Conservation (phyloP, 2,797 vertebrate species). For the Lophius americanus region DNA sequence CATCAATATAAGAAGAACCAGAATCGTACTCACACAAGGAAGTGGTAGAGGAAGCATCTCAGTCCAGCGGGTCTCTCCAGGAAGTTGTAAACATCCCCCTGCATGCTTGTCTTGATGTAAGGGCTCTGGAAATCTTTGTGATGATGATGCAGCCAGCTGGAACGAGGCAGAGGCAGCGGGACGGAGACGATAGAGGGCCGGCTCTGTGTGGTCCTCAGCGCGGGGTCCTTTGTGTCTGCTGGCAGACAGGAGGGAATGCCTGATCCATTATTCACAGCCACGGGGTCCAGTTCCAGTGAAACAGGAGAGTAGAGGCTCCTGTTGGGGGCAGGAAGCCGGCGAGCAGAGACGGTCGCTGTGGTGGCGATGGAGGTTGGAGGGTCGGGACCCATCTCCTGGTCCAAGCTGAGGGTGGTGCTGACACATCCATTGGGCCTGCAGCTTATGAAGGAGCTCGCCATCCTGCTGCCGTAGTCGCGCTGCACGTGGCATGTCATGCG, state of each 20-base stretch:
- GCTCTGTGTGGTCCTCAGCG: slow-evolving; percentile 58
- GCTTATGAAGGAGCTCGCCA: slow-evolving; percentile 61
- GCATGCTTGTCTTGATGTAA: slow-evolving; percentile 88
- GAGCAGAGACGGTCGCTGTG: slow-evolving; percentile 44
- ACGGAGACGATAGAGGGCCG: slow-evolving; percentile 56
- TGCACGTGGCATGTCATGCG: slow-evolving; percentile 73
- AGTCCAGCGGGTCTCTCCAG: slow-evolving; percentile 90
- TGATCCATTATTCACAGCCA: slow-evolving; percentile 82
- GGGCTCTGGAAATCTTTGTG: slow-evolving; percentile 80
- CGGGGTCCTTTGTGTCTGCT: slow-evolving; percentile 72
- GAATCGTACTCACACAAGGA: slow-evolving; percentile 89
- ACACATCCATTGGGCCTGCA: slow-evolving; percentile 72
- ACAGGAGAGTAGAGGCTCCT: slow-evolving; percentile 81
- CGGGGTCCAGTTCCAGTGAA: slow-evolving; percentile 80
- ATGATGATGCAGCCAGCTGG: slow-evolving; percentile 70
- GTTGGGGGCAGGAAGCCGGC: slow-evolving; percentile 40
- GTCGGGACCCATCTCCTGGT: slow-evolving; percentile 56
- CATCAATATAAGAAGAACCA: slow-evolving; percentile 1
- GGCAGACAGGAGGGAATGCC: slow-evolving; percentile 62
- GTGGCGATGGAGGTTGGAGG: slow-evolving; percentile 30
- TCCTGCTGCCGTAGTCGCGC: slow-evolving; percentile 64
- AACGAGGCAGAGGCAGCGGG: slow-evolving; percentile 65
- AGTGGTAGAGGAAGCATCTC: slow-evolving; percentile 92
- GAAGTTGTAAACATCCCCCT: slow-evolving; percentile 94
- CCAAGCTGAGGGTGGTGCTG: slow-evolving; percentile 54